These are phyloP conservation scores for Gymnarchus niloticus DNA, from an alignment of 2,113 vertebrate species.

Conservation along the genomic window DNA sequence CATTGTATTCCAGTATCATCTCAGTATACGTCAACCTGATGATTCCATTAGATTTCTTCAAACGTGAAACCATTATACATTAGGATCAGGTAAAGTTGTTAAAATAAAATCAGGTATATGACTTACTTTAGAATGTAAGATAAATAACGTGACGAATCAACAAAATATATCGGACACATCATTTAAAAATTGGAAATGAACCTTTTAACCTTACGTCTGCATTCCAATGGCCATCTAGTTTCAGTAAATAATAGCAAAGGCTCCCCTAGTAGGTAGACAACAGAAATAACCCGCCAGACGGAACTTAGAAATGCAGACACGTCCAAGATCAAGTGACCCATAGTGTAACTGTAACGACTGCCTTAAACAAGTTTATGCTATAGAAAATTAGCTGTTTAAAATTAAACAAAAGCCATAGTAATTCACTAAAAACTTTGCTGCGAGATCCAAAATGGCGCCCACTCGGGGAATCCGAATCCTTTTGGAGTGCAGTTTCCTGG, in stretches of 20 bases:
- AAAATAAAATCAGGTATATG: neutral
- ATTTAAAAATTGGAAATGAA: neutral
- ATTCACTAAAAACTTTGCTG: no score
- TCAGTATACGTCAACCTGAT: neutral
- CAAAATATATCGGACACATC: neutral
- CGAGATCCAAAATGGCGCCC: constrained; percentile 39
- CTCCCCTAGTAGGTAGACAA: constrained; percentile 10
- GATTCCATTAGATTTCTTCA: neutral
- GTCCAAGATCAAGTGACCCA: neutral
- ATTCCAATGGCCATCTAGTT: constrained; percentile 1
- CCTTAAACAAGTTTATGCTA: neutral
- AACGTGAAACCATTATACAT: neutral
- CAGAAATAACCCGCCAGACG: constrained; percentile 21
- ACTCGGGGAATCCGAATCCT: constrained; percentile 20
- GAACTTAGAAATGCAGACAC: constrained; percentile 9
- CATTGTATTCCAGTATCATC: no score
- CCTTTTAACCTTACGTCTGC: neutral
- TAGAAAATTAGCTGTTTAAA: constrained; percentile 24
- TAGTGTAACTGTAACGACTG: neutral
- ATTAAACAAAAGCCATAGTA: neutral
- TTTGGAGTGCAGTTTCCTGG: constrained; percentile 30
- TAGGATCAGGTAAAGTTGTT: neutral
- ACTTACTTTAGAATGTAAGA: neutral
- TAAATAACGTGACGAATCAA: neutral
- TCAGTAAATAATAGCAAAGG: neutral